These are phyloP conservation scores for Catalaphyllia jardinei DNA, from an alignment of 64 coral and sea anemone species.

Conservation along the genomic window DNA sequence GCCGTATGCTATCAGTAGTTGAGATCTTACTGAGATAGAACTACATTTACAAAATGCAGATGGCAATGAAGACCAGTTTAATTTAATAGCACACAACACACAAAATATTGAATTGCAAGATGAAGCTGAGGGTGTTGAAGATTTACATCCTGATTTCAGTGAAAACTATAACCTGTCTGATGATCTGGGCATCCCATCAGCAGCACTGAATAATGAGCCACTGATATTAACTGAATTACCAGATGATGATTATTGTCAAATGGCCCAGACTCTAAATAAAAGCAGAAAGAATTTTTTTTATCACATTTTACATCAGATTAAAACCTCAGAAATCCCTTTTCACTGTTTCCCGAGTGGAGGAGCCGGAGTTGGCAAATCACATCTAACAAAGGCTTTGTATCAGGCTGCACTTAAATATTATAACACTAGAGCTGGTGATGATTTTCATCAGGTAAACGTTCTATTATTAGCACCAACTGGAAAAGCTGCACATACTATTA, in stretches of 20 bases:
- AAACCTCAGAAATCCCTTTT: too few relatives aligned
- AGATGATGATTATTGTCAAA: not conserved
- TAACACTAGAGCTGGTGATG: too few relatives aligned
- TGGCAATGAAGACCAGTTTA: not conserved
- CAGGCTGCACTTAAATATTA: too few relatives aligned
- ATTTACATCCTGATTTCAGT: not conserved
- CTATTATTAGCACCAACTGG: too few relatives aligned
- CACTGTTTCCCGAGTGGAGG: too few relatives aligned
- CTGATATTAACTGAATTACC: constrained; percentile 4
- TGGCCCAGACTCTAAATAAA: not conserved
- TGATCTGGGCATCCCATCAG: not conserved
- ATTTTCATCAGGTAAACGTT: too few relatives aligned
- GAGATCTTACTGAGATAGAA: constrained; percentile 2
- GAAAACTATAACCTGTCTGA: not conserved
- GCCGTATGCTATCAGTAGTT: constrained; percentile 21
- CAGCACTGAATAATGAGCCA: not conserved
- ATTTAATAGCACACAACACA: too few relatives aligned
- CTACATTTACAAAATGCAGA: not conserved
- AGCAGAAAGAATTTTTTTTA: too few relatives aligned
- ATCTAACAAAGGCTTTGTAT: too few relatives aligned
- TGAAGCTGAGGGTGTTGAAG: not conserved
- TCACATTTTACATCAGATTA: too few relatives aligned
- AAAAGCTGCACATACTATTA: too few relatives aligned
- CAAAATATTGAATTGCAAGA: not conserved
- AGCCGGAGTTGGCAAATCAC: too few relatives aligned